Conservation (phyloP, 2,797 vertebrate genomes). For the Sebastes hubbsi region DNA sequence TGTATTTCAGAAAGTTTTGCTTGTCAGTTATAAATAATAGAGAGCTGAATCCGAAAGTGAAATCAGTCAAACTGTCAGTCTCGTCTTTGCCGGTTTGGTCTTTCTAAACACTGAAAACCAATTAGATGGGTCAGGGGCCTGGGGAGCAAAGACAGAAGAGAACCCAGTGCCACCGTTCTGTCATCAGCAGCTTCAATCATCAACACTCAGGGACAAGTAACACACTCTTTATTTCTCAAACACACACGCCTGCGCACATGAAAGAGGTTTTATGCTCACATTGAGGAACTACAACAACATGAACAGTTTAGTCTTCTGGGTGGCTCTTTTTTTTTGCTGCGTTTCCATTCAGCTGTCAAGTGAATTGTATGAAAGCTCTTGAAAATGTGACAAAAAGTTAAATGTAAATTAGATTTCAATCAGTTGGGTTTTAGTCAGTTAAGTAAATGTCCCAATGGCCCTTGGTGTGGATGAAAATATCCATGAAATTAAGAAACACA, state of each 20-base stretch:
- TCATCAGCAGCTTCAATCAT: slow-evolving; percentile 59
- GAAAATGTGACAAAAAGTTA: slow-evolving; percentile 36
- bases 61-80: slow-evolving; percentile 54
- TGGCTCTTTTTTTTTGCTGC: slow-evolving; percentile 7
- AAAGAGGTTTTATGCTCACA: slow-evolving; percentile 28
- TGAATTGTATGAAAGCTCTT: slow-evolving; percentile 23
- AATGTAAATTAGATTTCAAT: slow-evolving; percentile 41
- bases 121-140: slow-evolving; percentile 71
- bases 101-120: slow-evolving; percentile 67
- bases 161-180: slow-evolving; percentile 51
- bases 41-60: slow-evolving; percentile 53
- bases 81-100: slow-evolving; percentile 54
- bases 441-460: slow-evolving; percentile 4
- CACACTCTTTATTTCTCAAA: slow-evolving; percentile 36
- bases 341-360: slow-evolving; percentile 57
- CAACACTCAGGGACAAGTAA: slow-evolving; percentile 28
- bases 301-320: slow-evolving; percentile 29
- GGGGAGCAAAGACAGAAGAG: slow-evolving; percentile 47
- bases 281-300: slow-evolving; percentile 18
- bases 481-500: background rate
- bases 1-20: slow-evolving; percentile 57
- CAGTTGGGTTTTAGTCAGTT: slow-evolving; percentile 15
- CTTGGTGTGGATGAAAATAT: background rate
- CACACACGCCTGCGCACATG: slow-evolving; percentile 16
- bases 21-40: slow-evolving; percentile 64